These are phyloP conservation scores for Microctenopoma stevenorrisi DNA, from an alignment of 2,797 vertebrate species.

Conservation along the genomic window DNA sequence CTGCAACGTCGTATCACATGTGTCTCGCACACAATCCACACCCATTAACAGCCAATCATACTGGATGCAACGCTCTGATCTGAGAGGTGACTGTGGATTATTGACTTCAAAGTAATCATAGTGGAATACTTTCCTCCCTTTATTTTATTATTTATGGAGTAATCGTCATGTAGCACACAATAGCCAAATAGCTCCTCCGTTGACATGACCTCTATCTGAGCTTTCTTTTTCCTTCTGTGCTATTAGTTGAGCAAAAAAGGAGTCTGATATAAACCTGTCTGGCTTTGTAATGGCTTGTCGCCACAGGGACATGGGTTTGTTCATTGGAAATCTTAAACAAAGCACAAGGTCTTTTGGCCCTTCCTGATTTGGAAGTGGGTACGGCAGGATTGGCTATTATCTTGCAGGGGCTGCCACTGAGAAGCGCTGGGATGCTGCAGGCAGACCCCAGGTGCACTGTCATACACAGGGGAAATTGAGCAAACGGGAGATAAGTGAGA, in stretches of 20 bases:
- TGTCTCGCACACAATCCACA: slow-evolving; percentile 29
- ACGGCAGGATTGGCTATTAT: slow-evolving; percentile 77
- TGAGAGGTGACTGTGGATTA: slow-evolving; percentile 56
- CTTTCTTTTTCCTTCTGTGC: slow-evolving; percentile 24
- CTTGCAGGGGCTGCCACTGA: slow-evolving; percentile 51
- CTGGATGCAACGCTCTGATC: slow-evolving; percentile 51
- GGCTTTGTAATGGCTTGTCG: slow-evolving; percentile 68
- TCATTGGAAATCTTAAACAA: slow-evolving; percentile 81
- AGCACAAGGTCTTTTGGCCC: slow-evolving; percentile 75
- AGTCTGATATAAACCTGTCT: slow-evolving; percentile 68
- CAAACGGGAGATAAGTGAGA: slow-evolving; percentile 85
- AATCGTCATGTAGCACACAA: slow-evolving; percentile 59
- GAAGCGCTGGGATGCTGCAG: slow-evolving; percentile 53
- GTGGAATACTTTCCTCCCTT: slow-evolving; percentile 9
- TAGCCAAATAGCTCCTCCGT: slow-evolving; percentile 48
- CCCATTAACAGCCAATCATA: slow-evolving; percentile 52
- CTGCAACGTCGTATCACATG: slow-evolving; percentile 31
- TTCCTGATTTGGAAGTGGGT: slow-evolving; percentile 65
- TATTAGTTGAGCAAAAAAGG: slow-evolving; percentile 58
- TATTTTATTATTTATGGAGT: slow-evolving; percentile 31
- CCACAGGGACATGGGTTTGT: slow-evolving; percentile 69
- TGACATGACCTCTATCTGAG: slow-evolving; percentile 53
- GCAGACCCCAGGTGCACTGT: slow-evolving; percentile 81
- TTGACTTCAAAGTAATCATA: slow-evolving; percentile 57
- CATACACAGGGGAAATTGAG: slow-evolving; percentile 83